Base-by-base conservation (phyloP, 2,888 invertebrate species). In the Stenolophus ochropezus region DNA sequence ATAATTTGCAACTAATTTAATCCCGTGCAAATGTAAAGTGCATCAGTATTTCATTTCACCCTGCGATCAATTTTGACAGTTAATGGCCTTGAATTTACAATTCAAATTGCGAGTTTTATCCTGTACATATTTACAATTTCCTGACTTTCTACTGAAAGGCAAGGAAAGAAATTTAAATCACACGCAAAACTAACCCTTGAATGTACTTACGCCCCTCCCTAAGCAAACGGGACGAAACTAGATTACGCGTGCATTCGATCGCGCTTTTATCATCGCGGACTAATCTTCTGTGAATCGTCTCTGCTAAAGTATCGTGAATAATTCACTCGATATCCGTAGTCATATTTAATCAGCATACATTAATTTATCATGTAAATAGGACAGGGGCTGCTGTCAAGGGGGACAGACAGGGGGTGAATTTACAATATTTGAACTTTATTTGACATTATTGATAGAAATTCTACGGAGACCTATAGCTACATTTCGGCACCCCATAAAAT, bases 261-360 rank as follows among this genome's bases (percentile, higher is more conserved):
- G 58, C 58, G 20, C 58, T 33, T 77, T 77, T 77, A 61, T 77
- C 20, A 47, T 18, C 42, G 20, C 77, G 65, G 49, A 78, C 49
- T 77, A 77, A 77, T 77, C 77, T 77, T 61, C 33, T 61, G 77
- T 78, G 78, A 78, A 78, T 78, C 78, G 42, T 75, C 51, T 65
- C 61, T 23, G 47, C 18, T 75, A 51, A 75, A 75, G 74, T 78
- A 78, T 78, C 78, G 78, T 65, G 65, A 47, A 77, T 77, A 77
- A 61, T 61, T 61, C 61, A 58, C 61, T 42, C 77, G 33, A 78
- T 83, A 83, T 83, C 82, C 83, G 65, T 61, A 69, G 75, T 77
- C 58, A 82, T 83, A 83, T 83, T 84, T 84, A 83, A 84, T 84
- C 83, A 84, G 77, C 83, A 83, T 84, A 82, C 83, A 84, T 84